Percentiles rank a stretch among this genome's conserved stretches.
Conservation (phyloP, 2,888 invertebrate species). For the Drosophila recens region DNA sequence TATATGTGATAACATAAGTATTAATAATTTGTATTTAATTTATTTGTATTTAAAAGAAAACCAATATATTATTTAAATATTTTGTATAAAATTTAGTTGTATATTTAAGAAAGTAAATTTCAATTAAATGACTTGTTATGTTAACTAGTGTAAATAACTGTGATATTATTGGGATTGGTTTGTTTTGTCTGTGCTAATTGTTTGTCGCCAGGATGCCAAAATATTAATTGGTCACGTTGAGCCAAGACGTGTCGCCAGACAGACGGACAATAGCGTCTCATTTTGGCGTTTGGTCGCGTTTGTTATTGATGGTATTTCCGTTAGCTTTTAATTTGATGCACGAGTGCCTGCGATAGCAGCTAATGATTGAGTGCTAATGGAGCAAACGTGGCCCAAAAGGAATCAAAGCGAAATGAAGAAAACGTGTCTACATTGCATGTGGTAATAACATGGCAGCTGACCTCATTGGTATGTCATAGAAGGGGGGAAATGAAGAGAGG, state of each 20-base stretch:
- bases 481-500: background rate
- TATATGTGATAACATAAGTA: background rate
- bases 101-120: background rate
- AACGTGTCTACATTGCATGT: slow-evolving; percentile 32
- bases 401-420: slow-evolving; percentile 42
- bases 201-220: slow-evolving; percentile 57
- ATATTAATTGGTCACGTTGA: slow-evolving; percentile 70
- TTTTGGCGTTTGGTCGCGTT: slow-evolving; percentile 49
- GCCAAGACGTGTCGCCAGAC: slow-evolving; percentile 31
- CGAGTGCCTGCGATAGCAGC: slow-evolving; percentile 63
- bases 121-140: background rate
- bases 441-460: slow-evolving; percentile 54
- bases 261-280: slow-evolving; percentile 17
- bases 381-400: slow-evolving; percentile 61
- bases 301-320: slow-evolving; percentile 72
- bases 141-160: slow-evolving; percentile 33
- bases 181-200: slow-evolving; percentile 64
- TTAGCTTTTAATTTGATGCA: slow-evolving; percentile 73
- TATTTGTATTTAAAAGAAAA: no score
- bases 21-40: background rate
- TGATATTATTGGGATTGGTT: slow-evolving; percentile 22
- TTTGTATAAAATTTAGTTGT: background rate
- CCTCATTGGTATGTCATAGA: slow-evolving; percentile 53
- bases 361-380: slow-evolving; percentile 78
- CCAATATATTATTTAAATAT: background rate